Evolutionary conservation across 2,113 vertebrate species (phyloP), one percentile per base, ranked within the genome.

Genomic region (Nicator chloris): DNA sequence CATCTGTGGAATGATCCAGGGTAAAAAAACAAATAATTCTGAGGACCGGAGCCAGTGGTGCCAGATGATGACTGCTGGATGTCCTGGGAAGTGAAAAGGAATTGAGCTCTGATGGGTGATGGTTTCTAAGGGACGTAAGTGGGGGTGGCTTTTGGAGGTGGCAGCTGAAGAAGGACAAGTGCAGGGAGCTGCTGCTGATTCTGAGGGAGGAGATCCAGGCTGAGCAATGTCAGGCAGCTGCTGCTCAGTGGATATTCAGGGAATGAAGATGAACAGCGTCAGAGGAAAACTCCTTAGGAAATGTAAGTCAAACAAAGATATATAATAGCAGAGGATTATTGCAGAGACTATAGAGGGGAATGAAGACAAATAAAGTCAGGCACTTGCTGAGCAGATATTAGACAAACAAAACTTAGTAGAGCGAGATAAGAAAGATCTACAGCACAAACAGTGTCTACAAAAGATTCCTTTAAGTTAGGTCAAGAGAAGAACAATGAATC

Each of bases 261-360:
- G 76, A 95, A 94, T 78, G 95, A 93, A 95, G 95, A 97, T 88
- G 91, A 93, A 89, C 69, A 89, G 27, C 1, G 10, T 72, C 70
- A 77, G 37, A 96, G 94, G 80, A 92, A 70, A 95, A 81, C 68
- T 68, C 70, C 66, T 50, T 50, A 93, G 88, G 71, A 97, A 97
- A 95, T 93, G 70, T 40, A 88, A 95, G 93, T 60, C 89, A 91
- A 97, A 97, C 66, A 92, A 96, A 97, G 96, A 98, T 88, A 78
- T 96, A 97, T 97, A 96, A 93, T 65, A 82, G 88, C 68, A 72
- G 60, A 82, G 64, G 57, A 86, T 76, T 86, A 80, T 90, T 93
- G 71, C 60, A 56, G 71, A 83, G 83, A 79, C 87, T 68, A n/a
- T n/a, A 50, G 27, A 51, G 53, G 35, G 57, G 80, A 91, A 97